Percentiles rank a stretch among this genome's conserved stretches.
phyloP scores from a whole-genome alignment of 2,797 vertebrate species.

The Microcaecilia unicolor region DNA sequence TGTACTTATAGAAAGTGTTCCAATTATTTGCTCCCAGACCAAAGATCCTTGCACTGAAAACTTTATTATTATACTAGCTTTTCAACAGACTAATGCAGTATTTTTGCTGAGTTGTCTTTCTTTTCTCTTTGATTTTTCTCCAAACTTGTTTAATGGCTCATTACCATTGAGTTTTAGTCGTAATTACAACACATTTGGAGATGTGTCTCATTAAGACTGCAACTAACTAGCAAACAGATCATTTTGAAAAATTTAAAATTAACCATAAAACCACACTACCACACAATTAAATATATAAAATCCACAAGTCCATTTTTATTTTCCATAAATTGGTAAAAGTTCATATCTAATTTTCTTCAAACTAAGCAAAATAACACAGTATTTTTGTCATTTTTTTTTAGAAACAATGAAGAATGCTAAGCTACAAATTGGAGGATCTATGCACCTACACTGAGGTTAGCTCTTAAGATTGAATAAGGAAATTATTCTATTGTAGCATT shows the following conservation, averaged over 20 bases:
- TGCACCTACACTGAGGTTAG: no score
- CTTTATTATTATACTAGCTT: conserved; percentile 29
- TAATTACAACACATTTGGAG: conserved; percentile 37
- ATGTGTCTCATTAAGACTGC: conserved; percentile 25
- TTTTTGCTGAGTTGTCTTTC: conserved; percentile 38
- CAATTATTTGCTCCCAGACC: conserved; percentile 37
- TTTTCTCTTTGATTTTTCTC: conserved; percentile 27
- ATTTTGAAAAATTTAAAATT: no score
- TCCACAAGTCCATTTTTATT: conserved; percentile 15
- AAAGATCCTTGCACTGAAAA: conserved; percentile 24
- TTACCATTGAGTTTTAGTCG: conserved; percentile 34
- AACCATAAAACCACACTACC: conserved; percentile 26
- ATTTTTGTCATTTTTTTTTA: neutral
- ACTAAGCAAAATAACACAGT: neutral
- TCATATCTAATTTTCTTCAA: no score
- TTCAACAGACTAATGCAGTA: conserved; percentile 28
- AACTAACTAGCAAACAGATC: conserved; percentile 20
- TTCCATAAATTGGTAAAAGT: no score
- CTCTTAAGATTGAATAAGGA: no score
- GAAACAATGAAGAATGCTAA: no score
- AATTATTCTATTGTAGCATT: no score
- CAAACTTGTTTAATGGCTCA: conserved; percentile 37
- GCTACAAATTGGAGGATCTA: no score
- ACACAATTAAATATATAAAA: conserved; percentile 4
- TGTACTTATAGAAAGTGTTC: conserved; percentile 31